Base-by-base conservation (phyloP, 2,113 vertebrate species). In the Eonycteris spelaea region DNA sequence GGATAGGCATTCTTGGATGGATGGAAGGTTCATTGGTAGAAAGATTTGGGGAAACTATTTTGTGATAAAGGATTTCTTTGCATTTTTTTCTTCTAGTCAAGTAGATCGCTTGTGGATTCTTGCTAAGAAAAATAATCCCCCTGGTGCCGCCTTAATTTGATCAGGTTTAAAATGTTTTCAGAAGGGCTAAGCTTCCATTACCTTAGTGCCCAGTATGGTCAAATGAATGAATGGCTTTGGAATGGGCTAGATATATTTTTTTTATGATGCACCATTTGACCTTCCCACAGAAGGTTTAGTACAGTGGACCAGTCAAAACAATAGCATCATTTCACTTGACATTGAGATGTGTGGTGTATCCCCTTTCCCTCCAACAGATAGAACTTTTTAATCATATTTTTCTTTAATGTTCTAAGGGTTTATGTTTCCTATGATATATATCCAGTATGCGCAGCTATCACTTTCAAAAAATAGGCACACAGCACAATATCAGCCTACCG, bases 1-100 rank as follows among this genome's bases (percentile, higher is more conserved):
- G n/a, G 91, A 74, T 95, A 95, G 83, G 45, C 70, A 16, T 97
- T 97, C 74, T 97, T 96, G 96, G 86, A 86, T 94, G 71, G 87
- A 90, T 95, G 79, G 59, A 92, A 92, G 85, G 68, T 98, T 98
- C 97, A 97, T 97, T 97, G 96, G 94, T 89, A 28, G 91, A 94
- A 96, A 97, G 94, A 93, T 97, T 48, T 19, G 95, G 24, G 24
- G 16, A 97, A 98, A 83, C 77, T 98, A 97, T 97, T 97, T 98
- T 98, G 97, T 98, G 92, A 97, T 98, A 97, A 98, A 98, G 96
- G 82, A 67, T 97, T 51, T 94, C 91, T 98, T 97, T 95, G 90
- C 73, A 77, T 92, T 97, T 98, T 98, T 98, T 98, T 84, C 80
- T 63, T 97, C 43, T 74, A 93, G 97, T 96, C 96, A 90, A 95